Percentiles rank a stretch among this genome's conserved stretches.
phyloP scores from a whole-genome alignment of 2,797 vertebrate species.

The Enteromius radiatus region DNA sequence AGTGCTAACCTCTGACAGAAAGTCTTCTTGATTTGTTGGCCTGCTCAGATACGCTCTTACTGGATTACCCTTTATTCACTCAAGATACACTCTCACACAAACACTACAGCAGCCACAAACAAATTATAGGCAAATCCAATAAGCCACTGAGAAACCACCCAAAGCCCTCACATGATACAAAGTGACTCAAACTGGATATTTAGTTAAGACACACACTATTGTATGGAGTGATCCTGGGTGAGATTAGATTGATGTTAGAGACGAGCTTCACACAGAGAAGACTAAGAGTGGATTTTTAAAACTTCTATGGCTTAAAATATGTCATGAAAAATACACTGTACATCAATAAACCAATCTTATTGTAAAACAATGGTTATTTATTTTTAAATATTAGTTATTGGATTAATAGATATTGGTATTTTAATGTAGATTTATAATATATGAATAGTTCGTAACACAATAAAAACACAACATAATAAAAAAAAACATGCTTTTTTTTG shows the following conservation, averaged over 20 bases:
- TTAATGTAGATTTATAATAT: neutral
- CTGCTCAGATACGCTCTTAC: constrained; percentile 1
- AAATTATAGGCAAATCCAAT: constrained; percentile 38
- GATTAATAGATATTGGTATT: neutral
- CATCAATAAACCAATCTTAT: neutral
- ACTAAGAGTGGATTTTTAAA: neutral
- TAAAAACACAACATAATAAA: too few species aligned
- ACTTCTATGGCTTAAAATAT: neutral
- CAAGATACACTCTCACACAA: neutral
- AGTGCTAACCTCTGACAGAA: neutral
- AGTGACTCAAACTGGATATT: constrained; percentile 9
- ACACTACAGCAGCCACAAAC: constrained; percentile 11
- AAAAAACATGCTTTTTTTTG: too few species aligned
- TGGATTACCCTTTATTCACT: constrained; percentile 25
- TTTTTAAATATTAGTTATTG: neutral
- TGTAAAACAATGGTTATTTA: neutral
- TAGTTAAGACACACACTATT: constrained; percentile 2
- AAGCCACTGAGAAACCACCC: neutral
- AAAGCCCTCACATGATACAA: constrained; percentile 11
- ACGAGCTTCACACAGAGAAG: neutral
- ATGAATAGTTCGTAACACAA: too few species aligned
- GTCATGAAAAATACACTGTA: neutral
- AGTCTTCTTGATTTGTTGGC: constrained; percentile 12
- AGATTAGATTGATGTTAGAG: neutral
- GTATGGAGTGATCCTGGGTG: neutral